These are phyloP conservation scores for Carpatolechia fugitivella DNA, from an alignment of 2,888 invertebrate species.

Conservation along the genomic window DNA sequence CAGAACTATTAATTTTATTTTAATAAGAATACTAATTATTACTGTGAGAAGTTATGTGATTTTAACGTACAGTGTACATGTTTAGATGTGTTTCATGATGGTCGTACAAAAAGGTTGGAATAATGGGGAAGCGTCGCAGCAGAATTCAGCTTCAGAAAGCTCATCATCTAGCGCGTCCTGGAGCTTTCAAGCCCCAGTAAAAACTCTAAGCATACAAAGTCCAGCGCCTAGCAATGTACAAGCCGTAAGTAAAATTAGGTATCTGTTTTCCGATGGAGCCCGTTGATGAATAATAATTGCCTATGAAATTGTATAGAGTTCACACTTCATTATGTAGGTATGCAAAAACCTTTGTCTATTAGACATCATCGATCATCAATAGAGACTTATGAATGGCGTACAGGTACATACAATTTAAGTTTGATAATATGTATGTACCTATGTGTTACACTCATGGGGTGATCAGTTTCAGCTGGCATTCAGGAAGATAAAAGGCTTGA, in stretches of 20 bases:
- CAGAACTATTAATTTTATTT: neutral
- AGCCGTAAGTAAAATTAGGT: slow-evolving; percentile 40
- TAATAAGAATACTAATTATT: neutral
- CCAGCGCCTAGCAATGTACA: slow-evolving; percentile 55
- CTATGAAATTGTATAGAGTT: no score
- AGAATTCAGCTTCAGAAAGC: slow-evolving; percentile 47
- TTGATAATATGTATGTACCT: no score
- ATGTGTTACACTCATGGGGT: no score
- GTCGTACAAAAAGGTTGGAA: slow-evolving; percentile 70
- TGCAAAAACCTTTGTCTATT: neutral
- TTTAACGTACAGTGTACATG: neutral
- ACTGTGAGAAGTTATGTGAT: neutral
- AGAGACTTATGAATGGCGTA: no score
- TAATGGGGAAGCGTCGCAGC: slow-evolving; percentile 52
- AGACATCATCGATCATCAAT: no score
- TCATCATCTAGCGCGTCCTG: slow-evolving; percentile 47
- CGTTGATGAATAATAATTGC: neutral
- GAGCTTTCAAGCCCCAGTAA: slow-evolving; percentile 60
- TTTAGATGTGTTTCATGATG: slow-evolving; percentile 50
- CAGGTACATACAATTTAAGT: no score
- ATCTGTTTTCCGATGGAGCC: neutral
- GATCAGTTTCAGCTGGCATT: no score
- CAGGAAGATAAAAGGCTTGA: no score
- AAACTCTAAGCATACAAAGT: slow-evolving; percentile 49
- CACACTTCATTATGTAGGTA: no score